phyloP scores from a whole-genome alignment of 2,888 invertebrate genomes.

The Argynnis bischoffii region DNA sequence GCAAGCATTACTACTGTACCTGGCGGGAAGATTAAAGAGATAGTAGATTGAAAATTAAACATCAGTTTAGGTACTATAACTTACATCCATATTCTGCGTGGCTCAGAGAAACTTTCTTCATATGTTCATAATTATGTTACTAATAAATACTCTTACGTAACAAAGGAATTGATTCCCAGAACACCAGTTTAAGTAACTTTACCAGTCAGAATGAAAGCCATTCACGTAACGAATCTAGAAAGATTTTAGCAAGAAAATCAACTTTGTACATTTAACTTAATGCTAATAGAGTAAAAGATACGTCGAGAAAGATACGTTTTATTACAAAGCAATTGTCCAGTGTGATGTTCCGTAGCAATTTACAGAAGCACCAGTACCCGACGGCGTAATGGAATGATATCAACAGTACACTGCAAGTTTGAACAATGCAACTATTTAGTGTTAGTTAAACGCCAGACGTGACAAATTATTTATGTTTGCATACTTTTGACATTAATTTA shows the following conservation, averaged over 20 bases:
- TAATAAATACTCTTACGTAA: too few species aligned
- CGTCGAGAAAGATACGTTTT: constrained; percentile 26
- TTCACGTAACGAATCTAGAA: not conserved
- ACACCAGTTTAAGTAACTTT: too few species aligned
- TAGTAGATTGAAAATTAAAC: too few species aligned
- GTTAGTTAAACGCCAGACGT: constrained; percentile 27
- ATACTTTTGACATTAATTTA: too few species aligned
- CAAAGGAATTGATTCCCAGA: too few species aligned
- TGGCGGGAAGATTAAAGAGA: too few species aligned
- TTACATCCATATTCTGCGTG: too few species aligned
- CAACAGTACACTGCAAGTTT: constrained; percentile 32
- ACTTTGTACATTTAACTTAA: not conserved
- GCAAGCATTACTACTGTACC: too few species aligned
- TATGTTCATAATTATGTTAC: too few species aligned
- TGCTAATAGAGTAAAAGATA: constrained; percentile 15
- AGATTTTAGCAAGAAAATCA: not conserved
- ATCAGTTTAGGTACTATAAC: too few species aligned
- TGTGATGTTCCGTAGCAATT: constrained; percentile 37
- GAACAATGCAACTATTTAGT: constrained; percentile 40
- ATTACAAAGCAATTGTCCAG: constrained; percentile 38
- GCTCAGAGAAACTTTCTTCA: too few species aligned
- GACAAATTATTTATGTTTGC: constrained; percentile 22
- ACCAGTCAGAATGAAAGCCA: not conserved
- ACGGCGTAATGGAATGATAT: constrained; percentile 53
- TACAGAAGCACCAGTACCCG: constrained; percentile 55